A percentile compares a stretch with the other conserved stretches of the same genome.
Conservation (phyloP, 2,888 invertebrate genomes). For the Epinotia brunnichana region DNA sequence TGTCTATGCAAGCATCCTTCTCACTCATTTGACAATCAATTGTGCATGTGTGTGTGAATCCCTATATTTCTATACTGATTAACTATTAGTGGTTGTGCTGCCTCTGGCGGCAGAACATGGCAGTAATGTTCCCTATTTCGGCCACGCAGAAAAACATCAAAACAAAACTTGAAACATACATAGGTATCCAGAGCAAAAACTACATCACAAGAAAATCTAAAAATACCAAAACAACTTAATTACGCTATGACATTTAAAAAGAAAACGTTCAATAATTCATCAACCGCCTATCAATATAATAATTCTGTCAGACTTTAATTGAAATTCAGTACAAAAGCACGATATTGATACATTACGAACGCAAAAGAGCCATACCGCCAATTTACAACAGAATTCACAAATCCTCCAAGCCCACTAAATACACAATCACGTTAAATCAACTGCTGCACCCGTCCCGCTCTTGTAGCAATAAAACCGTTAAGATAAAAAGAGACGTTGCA, state of each 20-base stretch:
- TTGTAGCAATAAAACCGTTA: background rate
- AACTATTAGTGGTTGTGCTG: too few species aligned
- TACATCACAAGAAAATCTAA: conserved; percentile 28
- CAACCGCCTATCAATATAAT: conserved; percentile 81
- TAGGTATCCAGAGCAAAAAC: conserved; percentile 18
- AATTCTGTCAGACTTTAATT: conserved; percentile 82
- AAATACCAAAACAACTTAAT: conserved; percentile 53
- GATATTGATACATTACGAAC: conserved; percentile 81
- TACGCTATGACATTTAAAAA: conserved; percentile 58
- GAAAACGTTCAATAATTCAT: conserved; percentile 72
- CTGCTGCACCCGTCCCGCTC: conserved; percentile 62
- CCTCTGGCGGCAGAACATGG: too few species aligned
- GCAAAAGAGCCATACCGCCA: conserved; percentile 77
- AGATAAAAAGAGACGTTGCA: conserved; percentile 54
- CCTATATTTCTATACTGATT: too few species aligned
- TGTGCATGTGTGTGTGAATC: too few species aligned
- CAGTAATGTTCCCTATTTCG: too few species aligned
- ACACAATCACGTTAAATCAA: conserved; percentile 81
- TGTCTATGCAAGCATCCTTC: too few species aligned
- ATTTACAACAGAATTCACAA: conserved; percentile 83
- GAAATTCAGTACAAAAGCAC: conserved; percentile 76
- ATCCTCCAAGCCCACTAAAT: conserved; percentile 77
- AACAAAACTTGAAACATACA: background rate
- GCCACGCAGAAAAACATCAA: background rate
- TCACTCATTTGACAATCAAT: too few species aligned